A percentile compares a stretch with the other conserved stretches of the same genome.
These are phyloP conservation scores for Crepidodera aurea DNA, from an alignment of 2,888 invertebrate species.

Conservation along the genomic window DNA sequence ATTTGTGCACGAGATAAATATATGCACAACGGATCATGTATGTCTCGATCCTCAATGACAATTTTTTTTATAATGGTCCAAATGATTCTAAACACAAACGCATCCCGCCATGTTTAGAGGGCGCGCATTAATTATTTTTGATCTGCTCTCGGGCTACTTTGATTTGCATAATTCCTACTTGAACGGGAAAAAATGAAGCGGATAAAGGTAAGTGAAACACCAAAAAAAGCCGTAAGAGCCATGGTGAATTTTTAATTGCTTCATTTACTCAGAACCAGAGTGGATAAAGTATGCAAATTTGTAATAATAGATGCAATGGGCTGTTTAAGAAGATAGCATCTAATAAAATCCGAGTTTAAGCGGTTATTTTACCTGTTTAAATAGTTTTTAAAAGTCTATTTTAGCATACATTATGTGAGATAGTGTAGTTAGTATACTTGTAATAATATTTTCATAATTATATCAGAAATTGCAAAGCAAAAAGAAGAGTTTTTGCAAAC, in stretches of 20 bases:
- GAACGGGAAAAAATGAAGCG: slow-evolving; percentile 20
- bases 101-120: slow-evolving; percentile 12
- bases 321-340: slow-evolving; percentile 16
- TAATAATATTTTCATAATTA: too few species aligned
- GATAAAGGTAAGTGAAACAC: slow-evolving; percentile 20
- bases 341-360: slow-evolving; percentile 10
- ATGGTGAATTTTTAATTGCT: slow-evolving; percentile 37
- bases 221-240: slow-evolving; percentile 27
- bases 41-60: too few species aligned
- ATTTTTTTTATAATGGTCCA: slow-evolving; percentile 12
- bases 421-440: not conserved
- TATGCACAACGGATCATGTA: too few species aligned
- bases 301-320: slow-evolving; percentile 20
- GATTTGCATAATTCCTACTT: slow-evolving; percentile 37
- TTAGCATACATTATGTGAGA: not conserved
- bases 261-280: slow-evolving; percentile 30
- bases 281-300: slow-evolving; percentile 27
- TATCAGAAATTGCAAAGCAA: too few species aligned
- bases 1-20: too few species aligned
- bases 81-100: not conserved
- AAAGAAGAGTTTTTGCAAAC: too few species aligned
- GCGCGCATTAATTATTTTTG: slow-evolving; percentile 35
- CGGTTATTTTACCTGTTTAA: slow-evolving; percentile 11
- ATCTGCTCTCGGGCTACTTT: slow-evolving; percentile 28
- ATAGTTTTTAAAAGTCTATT: not conserved